Evolutionary conservation across 2,113 vertebrate genomes (phyloP).

Genomic region (Myotis yumanensis): DNA sequence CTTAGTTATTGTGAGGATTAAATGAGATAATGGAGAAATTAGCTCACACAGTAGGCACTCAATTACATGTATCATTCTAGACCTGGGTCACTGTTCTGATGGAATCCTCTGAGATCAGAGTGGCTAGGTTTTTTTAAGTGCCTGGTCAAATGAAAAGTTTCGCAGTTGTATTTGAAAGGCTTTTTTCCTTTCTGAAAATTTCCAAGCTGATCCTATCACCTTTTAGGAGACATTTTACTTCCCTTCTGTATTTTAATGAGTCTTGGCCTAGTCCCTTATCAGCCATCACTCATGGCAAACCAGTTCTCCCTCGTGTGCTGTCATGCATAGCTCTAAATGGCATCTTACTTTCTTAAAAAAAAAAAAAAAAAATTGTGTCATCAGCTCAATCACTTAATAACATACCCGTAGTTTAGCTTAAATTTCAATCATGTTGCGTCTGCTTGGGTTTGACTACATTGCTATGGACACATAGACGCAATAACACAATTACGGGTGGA

Average conservation of each 20-base stretch:
- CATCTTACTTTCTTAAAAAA: neutral
- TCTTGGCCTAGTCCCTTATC: conserved; percentile 25
- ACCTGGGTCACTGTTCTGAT: neutral
- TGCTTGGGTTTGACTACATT: neutral
- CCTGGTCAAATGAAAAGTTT: neutral
- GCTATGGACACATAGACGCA: neutral
- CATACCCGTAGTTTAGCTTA: neutral
- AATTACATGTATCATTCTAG: neutral
- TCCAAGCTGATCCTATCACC: conserved; percentile 26
- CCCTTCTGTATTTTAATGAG: conserved; percentile 31
- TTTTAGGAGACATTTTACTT: conserved; percentile 12
- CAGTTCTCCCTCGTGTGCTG: neutral
- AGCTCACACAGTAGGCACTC: neutral
- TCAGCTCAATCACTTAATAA: neutral
- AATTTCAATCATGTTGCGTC: neutral
- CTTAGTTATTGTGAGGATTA: neutral
- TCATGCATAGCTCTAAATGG: neutral
- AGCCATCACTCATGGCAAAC: neutral
- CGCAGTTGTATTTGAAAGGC: neutral
- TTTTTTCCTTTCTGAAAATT: conserved; percentile 26
- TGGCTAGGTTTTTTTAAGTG: neutral
- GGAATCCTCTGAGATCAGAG: neutral
- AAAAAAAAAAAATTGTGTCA: neutral
- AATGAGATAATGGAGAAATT: neutral
- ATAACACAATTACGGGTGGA: neutral